These are phyloP conservation scores for Marcusenius ussheri DNA, from an alignment of 2,113 vertebrate species.

Conservation along the genomic window DNA sequence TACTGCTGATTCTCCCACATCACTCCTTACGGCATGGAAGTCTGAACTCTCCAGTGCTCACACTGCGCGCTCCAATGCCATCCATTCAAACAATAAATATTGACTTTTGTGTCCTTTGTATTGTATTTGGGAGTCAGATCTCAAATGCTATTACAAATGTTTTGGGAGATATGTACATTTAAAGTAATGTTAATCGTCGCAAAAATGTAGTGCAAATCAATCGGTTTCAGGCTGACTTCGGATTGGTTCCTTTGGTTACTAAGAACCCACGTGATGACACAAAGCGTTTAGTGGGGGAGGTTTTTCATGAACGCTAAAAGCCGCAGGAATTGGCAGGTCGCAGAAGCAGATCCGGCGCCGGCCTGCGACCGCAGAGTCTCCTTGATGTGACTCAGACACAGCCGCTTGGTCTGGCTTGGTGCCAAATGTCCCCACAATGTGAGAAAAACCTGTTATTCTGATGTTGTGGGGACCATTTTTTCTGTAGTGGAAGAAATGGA, in stretches of 20 bases:
- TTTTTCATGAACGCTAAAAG: not conserved
- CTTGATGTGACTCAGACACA: constrained; percentile 27
- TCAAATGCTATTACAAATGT: not conserved
- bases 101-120: not conserved
- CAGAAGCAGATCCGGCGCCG: not conserved
- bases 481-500: constrained; percentile 27
- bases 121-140: not conserved
- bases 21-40: not conserved
- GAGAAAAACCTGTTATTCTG: constrained; percentile 11
- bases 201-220: not conserved
- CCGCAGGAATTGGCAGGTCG: not conserved
- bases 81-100: not conserved
- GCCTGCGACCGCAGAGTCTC: not conserved
- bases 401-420: constrained; percentile 29
- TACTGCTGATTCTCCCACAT: not conserved
- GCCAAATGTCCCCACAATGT: not conserved
- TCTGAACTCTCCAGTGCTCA: not conserved
- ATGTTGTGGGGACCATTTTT: constrained; percentile 15
- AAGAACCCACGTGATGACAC: not conserved
- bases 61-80: not conserved
- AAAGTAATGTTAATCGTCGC: not conserved
- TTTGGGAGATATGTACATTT: not conserved
- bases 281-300: not conserved
- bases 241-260: not conserved
- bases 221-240: not conserved